A percentile compares a stretch with the other conserved stretches of the same genome.
phyloP scores from a whole-genome alignment of 2,888 invertebrate species.

The Cartodere bifasciata region DNA sequence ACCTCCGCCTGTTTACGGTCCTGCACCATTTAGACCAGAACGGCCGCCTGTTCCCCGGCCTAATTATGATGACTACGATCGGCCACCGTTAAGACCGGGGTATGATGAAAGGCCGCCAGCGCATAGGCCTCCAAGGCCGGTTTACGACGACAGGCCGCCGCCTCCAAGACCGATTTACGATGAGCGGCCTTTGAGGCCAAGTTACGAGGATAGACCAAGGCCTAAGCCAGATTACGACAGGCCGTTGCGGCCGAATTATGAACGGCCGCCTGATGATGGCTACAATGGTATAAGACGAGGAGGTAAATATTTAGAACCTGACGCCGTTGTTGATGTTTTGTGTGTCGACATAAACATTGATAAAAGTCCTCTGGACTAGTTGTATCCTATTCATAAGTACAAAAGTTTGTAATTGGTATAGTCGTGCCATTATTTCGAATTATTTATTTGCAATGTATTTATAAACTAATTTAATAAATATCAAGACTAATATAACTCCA shows the following conservation, averaged over 20 bases:
- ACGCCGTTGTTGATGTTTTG: conserved; percentile 22
- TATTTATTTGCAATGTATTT: too few relatives aligned
- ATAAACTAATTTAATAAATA: too few relatives aligned
- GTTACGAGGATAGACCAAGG: background rate
- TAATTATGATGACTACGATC: conserved; percentile 14
- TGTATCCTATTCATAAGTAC: too few relatives aligned
- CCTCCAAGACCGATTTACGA: conserved; percentile 11
- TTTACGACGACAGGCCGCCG: conserved; percentile 13
- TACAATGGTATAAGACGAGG: conserved; percentile 21
- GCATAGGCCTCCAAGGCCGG: conserved; percentile 18
- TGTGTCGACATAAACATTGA: conserved; percentile 17
- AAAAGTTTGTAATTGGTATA: too few relatives aligned
- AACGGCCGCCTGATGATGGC: conserved; percentile 2
- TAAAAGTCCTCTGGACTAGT: too few relatives aligned
- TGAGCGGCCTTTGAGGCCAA: conserved; percentile 11
- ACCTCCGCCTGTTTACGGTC: conserved; percentile 6
- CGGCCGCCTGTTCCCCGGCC: conserved; percentile 17
- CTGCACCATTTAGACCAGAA: conserved; percentile 10
- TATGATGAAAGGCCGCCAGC: conserved; percentile 25
- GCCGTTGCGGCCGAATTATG: conserved; percentile 3
- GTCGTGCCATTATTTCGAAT: too few relatives aligned
- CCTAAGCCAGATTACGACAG: conserved; percentile 12
- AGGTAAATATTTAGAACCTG: conserved; percentile 26
- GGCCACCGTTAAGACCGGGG: conserved; percentile 12
- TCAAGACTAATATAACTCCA: too few relatives aligned